phyloP scores from a whole-genome alignment of 2,797 vertebrate genomes.

The Vultur gryphus region DNA sequence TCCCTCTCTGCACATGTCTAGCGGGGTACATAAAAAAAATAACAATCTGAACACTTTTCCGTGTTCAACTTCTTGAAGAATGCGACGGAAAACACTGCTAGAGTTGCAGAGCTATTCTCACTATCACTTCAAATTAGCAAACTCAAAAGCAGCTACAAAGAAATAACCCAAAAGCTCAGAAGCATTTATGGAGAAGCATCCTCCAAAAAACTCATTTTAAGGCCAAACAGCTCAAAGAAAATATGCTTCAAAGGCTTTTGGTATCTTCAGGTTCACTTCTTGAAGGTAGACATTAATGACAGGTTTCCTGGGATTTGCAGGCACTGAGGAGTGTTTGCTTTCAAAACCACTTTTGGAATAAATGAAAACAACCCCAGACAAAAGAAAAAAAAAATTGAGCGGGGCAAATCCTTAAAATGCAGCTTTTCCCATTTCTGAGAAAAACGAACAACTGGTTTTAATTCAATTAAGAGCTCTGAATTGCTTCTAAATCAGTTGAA shows the following conservation, averaged over 20 bases:
- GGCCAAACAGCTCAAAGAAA: background rate
- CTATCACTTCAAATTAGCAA: background rate
- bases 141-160: background rate
- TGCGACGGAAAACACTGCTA: background rate
- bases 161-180: background rate
- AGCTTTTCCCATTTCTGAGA: background rate
- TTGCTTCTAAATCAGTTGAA: background rate
- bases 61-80: background rate
- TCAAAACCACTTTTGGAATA: background rate
- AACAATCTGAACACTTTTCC: background rate
- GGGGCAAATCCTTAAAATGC: background rate
- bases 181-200: background rate
- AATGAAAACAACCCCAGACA: background rate
- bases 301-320: background rate
- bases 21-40: background rate
- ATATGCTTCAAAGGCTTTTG: background rate
- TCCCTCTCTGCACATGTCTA: background rate
- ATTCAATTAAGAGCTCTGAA: background rate
- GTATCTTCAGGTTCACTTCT: background rate
- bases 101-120: background rate
- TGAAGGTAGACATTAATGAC: background rate
- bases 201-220: background rate
- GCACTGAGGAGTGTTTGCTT: background rate
- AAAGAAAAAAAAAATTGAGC: fast-evolving
- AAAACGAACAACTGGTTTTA: background rate